phyloP scores from a whole-genome alignment of 1,140 invertebrate genomes.

The Pogonognathellus flavescens region DNA sequence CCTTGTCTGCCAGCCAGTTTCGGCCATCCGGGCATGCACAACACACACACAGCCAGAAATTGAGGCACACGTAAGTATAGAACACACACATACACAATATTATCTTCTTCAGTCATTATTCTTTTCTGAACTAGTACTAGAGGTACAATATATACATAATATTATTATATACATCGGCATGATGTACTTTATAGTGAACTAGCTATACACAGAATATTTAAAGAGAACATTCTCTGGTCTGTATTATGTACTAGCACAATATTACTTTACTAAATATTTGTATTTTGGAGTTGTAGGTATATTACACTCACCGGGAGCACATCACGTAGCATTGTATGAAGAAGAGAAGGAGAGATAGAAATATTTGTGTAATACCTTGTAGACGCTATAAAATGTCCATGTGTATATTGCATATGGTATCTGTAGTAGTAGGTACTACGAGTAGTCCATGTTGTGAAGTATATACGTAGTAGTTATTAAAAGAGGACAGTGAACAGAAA shows the following conservation, averaged over 20 bases:
- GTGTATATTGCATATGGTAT: background rate
- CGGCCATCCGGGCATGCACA: conserved; percentile 5
- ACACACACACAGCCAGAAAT: conserved; percentile 42
- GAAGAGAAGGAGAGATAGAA: no score
- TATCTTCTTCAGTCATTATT: conserved; percentile 13
- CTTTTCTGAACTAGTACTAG: background rate
- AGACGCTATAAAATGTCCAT: background rate
- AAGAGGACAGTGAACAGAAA: conserved; percentile 36
- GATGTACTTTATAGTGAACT: background rate
- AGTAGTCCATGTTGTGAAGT: no score
- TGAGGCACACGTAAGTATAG: conserved; percentile 3
- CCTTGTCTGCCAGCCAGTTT: conserved; percentile 33
- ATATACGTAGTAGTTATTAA: background rate
- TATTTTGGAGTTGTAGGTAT: no score
- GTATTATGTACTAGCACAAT: no score
- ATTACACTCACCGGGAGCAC: no score
- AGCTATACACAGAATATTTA: no score
- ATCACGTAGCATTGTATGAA: no score
- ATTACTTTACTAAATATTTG: no score
- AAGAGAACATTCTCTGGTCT: no score
- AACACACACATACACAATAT: background rate
- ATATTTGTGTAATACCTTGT: background rate
- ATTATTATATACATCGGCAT: no score
- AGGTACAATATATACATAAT: no score
- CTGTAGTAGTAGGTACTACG: background rate